Evolutionary conservation across 2,797 vertebrate species (phyloP), one percentile per base, ranked within the genome.

Genomic region (Okamejei kenojei): DNA sequence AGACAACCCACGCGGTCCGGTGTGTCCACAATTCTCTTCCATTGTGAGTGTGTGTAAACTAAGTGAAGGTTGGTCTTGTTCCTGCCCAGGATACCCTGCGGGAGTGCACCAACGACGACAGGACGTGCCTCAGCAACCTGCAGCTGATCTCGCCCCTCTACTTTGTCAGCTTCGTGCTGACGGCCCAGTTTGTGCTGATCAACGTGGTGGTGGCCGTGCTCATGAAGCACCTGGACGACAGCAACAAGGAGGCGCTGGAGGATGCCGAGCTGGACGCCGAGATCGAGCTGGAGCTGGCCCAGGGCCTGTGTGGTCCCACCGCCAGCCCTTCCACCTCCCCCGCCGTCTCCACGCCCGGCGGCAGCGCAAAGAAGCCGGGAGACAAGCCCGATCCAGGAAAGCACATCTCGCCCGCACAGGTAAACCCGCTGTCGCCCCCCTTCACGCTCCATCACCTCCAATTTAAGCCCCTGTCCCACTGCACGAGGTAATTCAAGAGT

Each of bases 101-200:
- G 74, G 98, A 99, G 95, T 99, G 99, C 95, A 98, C 98, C 88
- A 97, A 97, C 0, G 97, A 98, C 77, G 98, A 99, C 95, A 98
- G 98, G 94, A 97, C 97, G 96, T 99, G 99, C 96, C 98, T 99
- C 96, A 98, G 98, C 93, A 98, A 98, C 96, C 97, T 99, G 94
- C 98, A 99, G 97, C 99, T 99, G 95, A 99, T 99, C 96, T 99
- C 99, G 23, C 99, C 99, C 0, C 96, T 99, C 94, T 99, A 99
- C 96, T 99, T 99, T 94, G 99, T 99, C 95, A 99, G 98, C 97
- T 99, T 99, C 93, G 99, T 99, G 96, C 98, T 99, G 96, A 99
- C 98, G 76, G 98, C 99, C 91, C 99, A 99, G 97, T 99, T 99
- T 90, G 99, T 99, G 95, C 98, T 99, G 96, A 99, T 99, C 97